phyloP scores from a whole-genome alignment of 2,113 vertebrate genomes.

The Austrofundulus limnaeus region DNA sequence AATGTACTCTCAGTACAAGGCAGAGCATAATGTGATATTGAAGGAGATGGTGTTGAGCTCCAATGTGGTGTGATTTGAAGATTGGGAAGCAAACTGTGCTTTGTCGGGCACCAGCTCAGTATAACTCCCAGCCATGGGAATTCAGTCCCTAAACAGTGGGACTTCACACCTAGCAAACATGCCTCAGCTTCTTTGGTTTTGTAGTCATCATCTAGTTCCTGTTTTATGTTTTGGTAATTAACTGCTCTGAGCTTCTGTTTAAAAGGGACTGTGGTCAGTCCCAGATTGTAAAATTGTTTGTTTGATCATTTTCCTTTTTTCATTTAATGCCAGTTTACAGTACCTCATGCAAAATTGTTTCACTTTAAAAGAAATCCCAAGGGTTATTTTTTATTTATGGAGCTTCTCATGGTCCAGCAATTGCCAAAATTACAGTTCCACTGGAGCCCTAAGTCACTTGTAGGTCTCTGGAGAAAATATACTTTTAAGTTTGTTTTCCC shows the following conservation, averaged over 20 bases:
- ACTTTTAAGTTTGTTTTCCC: not conserved
- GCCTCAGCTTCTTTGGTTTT: not conserved
- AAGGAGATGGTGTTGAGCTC: not conserved
- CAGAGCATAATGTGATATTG: not conserved
- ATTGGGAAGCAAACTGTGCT: not conserved
- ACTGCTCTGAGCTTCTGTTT: constrained; percentile 2
- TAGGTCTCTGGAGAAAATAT: not conserved
- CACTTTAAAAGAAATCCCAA: not conserved
- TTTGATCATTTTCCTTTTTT: not conserved
- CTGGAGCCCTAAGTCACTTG: not conserved
- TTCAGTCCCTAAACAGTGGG: not conserved
- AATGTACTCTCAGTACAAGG: not conserved
- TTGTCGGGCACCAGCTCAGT: not conserved
- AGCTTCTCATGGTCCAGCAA: not conserved
- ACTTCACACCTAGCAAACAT: not conserved
- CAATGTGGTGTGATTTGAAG: not conserved
- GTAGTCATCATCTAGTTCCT: not conserved
- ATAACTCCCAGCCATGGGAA: not conserved
- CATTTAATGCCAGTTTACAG: not conserved
- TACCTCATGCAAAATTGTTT: not conserved
- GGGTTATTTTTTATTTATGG: constrained; percentile 2
- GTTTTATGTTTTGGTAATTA: not conserved
- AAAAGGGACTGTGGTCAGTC: not conserved
- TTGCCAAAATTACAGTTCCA: not conserved
- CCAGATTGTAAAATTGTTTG: not conserved